These are phyloP conservation scores for Epizoanthus scotinus DNA, from an alignment of 92 coral and sea anemone species.

Conservation along the genomic window DNA sequence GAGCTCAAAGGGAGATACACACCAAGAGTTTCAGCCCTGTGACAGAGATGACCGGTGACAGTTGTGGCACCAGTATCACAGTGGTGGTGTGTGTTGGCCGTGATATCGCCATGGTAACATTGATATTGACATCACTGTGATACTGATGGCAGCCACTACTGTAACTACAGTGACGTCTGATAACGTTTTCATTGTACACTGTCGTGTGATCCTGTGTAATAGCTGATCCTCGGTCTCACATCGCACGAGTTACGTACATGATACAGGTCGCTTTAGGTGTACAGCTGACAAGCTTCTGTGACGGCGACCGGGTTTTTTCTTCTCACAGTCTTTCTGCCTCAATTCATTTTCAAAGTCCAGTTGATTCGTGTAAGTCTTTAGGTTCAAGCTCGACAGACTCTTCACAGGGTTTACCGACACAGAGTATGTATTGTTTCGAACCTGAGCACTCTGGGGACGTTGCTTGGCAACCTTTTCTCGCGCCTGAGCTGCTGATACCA, in stretches of 20 bases:
- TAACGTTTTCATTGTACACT: too few species aligned
- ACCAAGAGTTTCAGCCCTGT: too few species aligned
- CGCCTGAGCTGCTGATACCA: conserved; percentile 82
- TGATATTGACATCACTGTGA: too few species aligned
- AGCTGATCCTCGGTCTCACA: background rate
- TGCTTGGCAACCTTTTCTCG: conserved; percentile 66
- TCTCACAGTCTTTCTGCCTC: conserved; percentile 31
- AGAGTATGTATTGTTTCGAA: conserved; percentile 50
- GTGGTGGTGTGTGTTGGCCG: too few species aligned
- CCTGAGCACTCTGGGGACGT: conserved; percentile 91
- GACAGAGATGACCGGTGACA: too few species aligned
- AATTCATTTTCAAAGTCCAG: conserved; percentile 63
- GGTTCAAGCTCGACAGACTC: conserved; percentile 80
- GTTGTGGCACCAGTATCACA: too few species aligned
- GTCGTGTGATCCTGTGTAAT: background rate
- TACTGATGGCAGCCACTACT: too few species aligned
- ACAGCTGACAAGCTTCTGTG: conserved; percentile 47
- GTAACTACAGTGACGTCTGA: too few species aligned
- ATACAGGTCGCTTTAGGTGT: conserved; percentile 63
- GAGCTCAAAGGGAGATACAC: too few species aligned
- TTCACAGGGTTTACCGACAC: conserved; percentile 69
- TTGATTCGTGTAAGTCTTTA: conserved; percentile 85
- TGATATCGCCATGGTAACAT: too few species aligned
- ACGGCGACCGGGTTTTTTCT: conserved; percentile 29
- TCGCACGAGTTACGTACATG: conserved; percentile 59